Evolutionary conservation across 2,888 invertebrate genomes (phyloP).

Genomic region (Bembecia ichneumoniformis): DNA sequence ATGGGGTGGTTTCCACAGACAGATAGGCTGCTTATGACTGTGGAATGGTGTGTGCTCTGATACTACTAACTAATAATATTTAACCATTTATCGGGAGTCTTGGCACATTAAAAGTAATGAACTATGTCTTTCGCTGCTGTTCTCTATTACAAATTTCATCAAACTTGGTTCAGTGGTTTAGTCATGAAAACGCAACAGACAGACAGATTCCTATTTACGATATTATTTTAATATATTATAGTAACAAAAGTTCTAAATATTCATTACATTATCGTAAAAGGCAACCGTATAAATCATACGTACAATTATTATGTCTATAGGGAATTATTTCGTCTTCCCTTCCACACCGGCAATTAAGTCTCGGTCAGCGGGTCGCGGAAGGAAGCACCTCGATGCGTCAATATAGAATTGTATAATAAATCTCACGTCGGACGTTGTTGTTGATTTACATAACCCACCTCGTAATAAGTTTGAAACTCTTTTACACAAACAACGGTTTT

Average conservation of each 20-base stretch:
- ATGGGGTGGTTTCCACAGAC: too few species aligned
- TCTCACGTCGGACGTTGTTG: conserved; percentile 8
- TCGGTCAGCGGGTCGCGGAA: conserved; percentile 33
- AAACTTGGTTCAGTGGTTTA: too few species aligned
- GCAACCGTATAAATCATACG: conserved; percentile 8
- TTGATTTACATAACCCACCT: background rate
- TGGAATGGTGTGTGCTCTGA: too few species aligned
- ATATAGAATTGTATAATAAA: conserved; percentile 43
- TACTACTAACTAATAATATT: too few species aligned
- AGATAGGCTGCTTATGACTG: too few species aligned
- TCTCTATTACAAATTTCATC: too few species aligned
- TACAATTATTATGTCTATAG: conserved; percentile 32
- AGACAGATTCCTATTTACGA: too few species aligned
- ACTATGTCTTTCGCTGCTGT: too few species aligned
- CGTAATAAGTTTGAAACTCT: conserved; percentile 24
- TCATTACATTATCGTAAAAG: conserved; percentile 37
- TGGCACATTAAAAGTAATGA: too few species aligned
- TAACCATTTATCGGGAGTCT: too few species aligned
- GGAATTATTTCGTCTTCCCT: conserved; percentile 44
- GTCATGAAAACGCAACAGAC: too few species aligned
- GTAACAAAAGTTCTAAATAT: conserved; percentile 29
- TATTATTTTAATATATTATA: too few species aligned
- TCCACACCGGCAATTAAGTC: conserved; percentile 40
- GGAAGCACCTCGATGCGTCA: conserved; percentile 39
- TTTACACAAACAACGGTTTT: conserved; percentile 36